Evolutionary conservation across 2,797 vertebrate species (phyloP), one percentile per base, ranked within the genome.

Genomic region (Bufotes viridis): DNA sequence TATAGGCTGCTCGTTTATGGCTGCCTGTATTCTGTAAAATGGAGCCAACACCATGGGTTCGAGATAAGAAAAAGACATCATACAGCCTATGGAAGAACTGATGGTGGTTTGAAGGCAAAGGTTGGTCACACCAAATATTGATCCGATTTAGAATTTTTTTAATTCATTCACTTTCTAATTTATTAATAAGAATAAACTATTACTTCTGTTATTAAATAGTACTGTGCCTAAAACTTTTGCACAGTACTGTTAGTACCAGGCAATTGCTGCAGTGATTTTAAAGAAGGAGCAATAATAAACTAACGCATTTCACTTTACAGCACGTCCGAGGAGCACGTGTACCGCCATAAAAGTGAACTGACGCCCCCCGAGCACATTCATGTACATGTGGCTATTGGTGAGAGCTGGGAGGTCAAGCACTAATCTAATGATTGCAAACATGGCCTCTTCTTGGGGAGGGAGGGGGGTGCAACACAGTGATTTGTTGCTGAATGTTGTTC

Each of bases 361-460:
- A 67, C 12, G 65, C 14, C 70, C 17, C 18, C 15, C 7, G 2
- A 42, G 8, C 17, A 10, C 29, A 13, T n/a, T 18, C 72, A 75
- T 1, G 9, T 12, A 75, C 8, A 17, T 49, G 14, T 17, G 6
- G 34, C 69, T 42, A 72, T 74, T 74, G 34, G 29, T 29, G 34
- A 17, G 70, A 49, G 34, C 72, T 15, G 34, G 34, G 51, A 74
- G 72, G 72, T 81, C 78, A 61, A 34, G 63, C 78, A 81, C 49
- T 63, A 61, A 61, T 61, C 58, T 81, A 42, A 17, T 63, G 61
- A 63, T 63, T n/a, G 61, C 14, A 81, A 81, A 22, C 26, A 81
- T 7, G 13, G 29, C 17, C 20, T 12, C 57, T 42, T 42, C 58
- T 81, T 81, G 42, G 34, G 55, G 26, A 20, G 24, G 3, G 34